A percentile compares a stretch with the other conserved stretches of the same genome.
Evolutionary conservation across 2,113 vertebrate species (phyloP).

Genomic region (Thymallus thymallus): DNA sequence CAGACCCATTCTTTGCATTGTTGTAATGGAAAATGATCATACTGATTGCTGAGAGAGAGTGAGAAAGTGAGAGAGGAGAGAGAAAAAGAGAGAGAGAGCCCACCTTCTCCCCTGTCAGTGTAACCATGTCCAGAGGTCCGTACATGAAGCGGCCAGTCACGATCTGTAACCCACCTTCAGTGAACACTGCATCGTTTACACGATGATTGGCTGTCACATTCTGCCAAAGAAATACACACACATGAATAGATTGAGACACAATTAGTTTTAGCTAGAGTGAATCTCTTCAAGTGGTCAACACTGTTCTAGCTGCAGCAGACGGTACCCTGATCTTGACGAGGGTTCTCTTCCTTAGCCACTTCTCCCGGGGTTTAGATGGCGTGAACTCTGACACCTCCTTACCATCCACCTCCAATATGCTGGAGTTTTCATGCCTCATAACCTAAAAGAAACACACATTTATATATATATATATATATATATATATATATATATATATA

Average conservation of each 20-base stretch:
- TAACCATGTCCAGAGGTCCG: slow-evolving; percentile 96
- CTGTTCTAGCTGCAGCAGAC: background rate
- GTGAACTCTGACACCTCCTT: slow-evolving; percentile 94
- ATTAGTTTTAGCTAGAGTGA: background rate
- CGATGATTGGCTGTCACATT: slow-evolving; percentile 96
- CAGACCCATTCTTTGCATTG: too few species aligned
- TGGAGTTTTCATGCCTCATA: slow-evolving; percentile 91
- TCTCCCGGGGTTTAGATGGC: slow-evolving; percentile 91
- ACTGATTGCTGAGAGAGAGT: too few species aligned
- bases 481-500: too few species aligned
- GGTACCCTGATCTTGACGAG: slow-evolving; percentile 91
- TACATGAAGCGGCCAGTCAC: slow-evolving; percentile 96
- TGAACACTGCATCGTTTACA: slow-evolving; percentile 88
- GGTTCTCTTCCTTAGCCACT: slow-evolving; percentile 92
- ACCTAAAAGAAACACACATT: slow-evolving; percentile 77
- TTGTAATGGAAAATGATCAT: background rate
- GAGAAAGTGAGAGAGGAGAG: background rate
- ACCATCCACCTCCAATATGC: slow-evolving; percentile 89
- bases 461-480: too few species aligned
- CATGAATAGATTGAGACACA: background rate
- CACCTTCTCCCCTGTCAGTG: slow-evolving; percentile 96
- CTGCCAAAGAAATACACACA: slow-evolving; percentile 59
- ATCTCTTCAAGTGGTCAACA: background rate
- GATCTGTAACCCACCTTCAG: slow-evolving; percentile 86
- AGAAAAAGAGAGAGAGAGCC: background rate